Base-by-base conservation (phyloP, 53 echinoderm and acorn worm genomes). In the Zoroaster sp. region DNA sequence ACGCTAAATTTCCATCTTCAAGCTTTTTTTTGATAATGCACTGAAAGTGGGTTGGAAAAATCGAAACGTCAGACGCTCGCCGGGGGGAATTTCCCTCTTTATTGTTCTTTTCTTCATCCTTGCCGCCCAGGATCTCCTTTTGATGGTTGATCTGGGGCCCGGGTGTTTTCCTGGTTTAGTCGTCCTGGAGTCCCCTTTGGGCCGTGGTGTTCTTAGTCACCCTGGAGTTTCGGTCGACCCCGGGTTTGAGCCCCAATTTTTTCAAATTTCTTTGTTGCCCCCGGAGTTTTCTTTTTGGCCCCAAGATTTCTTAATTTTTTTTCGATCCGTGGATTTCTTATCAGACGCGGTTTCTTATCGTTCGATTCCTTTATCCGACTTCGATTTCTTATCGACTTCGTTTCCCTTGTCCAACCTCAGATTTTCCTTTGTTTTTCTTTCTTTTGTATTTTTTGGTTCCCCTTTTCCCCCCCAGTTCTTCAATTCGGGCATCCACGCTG, bases 21-120 rank as follows among this genome's bases (percentile, higher is more conserved):
- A 15, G 15, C 33, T 36, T 88, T 78, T n/a, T 59, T 34, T 10
- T 38, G 59, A 9, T 34, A 37, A 66, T 71, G 32, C 20, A 28
- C 23, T 4, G 39, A 70, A 31, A 89, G 59, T 6, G 90, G 90
- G 8, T 54, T 28, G 69, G 55, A n/a, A 40, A 28, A 21, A 81
- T 74, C 4, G 90, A 81, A 10, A 72, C 90, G 1, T 42, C 20
- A 21, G 70, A 79, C 7, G 32, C 20, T 69, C 78, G 18, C 66
- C 30, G 14, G 41, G 35, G 35, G 72, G 1, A 7, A 43, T 75
- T 76, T 3, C 17, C 69, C 18, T 45, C 51, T 28, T 72, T 81
- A 44, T 89, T 89, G 65, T 89, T 89, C 81, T 89, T 89, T 82
- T 89, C 40, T 80, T 89, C 82, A 89, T 89, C 65, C 73, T 87